Conservation (phyloP, 2,797 vertebrate genomes). For the Eremophila alpestris region DNA sequence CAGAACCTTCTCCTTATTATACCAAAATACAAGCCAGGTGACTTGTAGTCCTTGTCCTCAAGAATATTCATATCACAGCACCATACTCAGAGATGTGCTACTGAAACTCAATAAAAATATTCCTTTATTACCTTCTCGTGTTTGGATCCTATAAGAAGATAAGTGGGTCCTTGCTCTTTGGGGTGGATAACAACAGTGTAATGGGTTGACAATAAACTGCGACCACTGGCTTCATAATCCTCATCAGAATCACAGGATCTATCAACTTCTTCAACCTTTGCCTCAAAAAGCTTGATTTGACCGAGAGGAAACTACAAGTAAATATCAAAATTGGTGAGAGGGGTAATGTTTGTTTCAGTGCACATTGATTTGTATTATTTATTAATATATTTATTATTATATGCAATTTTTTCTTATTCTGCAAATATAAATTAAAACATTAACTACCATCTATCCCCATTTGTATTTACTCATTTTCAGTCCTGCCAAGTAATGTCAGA, state of each 20-base stretch:
- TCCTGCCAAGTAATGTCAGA: background rate
- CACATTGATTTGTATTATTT: background rate
- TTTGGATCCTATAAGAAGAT: conserved; percentile 89
- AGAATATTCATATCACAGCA: background rate
- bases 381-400: background rate
- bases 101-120: background rate
- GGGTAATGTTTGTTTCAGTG: background rate
- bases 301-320: conserved; percentile 92
- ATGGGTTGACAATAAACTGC: conserved; percentile 82
- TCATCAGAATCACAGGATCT: conserved; percentile 89
- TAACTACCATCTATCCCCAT: background rate
- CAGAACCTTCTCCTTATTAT: background rate
- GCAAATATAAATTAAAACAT: background rate
- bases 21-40: background rate
- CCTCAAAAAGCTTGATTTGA: conserved; percentile 94
- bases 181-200: conserved; percentile 89
- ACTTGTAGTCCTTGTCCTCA: background rate
- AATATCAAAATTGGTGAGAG: conserved; percentile 8
- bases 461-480: background rate
- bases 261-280: conserved; percentile 91
- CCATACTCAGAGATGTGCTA: background rate
- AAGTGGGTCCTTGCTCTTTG: conserved; percentile 89
- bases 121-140: conserved; percentile 87
- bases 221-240: conserved; percentile 84
- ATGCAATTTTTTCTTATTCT: background rate